phyloP scores from a whole-genome alignment of 2,888 invertebrate genomes.

The Petrophora chlorosata region DNA sequence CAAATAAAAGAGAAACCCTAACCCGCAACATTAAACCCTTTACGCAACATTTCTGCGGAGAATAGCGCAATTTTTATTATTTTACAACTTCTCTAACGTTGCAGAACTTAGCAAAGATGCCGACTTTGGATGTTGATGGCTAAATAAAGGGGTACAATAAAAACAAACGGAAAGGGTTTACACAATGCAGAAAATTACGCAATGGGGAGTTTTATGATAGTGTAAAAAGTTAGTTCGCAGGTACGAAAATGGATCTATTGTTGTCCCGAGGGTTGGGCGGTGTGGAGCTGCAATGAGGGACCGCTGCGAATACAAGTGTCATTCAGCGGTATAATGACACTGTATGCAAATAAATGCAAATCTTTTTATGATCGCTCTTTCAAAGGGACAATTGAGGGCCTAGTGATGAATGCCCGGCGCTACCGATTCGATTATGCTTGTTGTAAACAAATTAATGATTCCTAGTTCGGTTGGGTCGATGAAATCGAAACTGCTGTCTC shows the following conservation, averaged over 20 bases:
- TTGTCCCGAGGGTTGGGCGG: slow-evolving; percentile 44
- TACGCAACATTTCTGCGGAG: slow-evolving; percentile 74
- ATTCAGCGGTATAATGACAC: slow-evolving; percentile 56
- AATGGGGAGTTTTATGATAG: slow-evolving; percentile 71
- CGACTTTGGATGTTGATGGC: slow-evolving; percentile 56
- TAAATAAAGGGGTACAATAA: slow-evolving; percentile 74
- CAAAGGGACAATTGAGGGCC: slow-evolving; percentile 51
- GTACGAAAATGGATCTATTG: slow-evolving; percentile 68
- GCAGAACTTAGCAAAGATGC: slow-evolving; percentile 77
- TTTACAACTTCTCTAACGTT: slow-evolving; percentile 73
- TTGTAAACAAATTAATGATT: slow-evolving; percentile 59
- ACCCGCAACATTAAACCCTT: slow-evolving; percentile 73
- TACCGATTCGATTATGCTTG: slow-evolving; percentile 64
- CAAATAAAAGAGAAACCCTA: slow-evolving; percentile 70
- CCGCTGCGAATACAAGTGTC: slow-evolving; percentile 60
- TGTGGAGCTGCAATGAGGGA: slow-evolving; percentile 41
- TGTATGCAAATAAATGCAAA: slow-evolving; percentile 77
- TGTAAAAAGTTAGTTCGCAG: slow-evolving; percentile 72
- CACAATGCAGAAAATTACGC: slow-evolving; percentile 82
- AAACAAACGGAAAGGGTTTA: slow-evolving; percentile 83
- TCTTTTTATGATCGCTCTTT: slow-evolving; percentile 60
- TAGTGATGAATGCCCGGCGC: slow-evolving; percentile 51
- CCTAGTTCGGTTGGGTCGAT: slow-evolving; percentile 16
- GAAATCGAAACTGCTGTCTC: slow-evolving; percentile 16
- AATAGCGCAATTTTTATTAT: slow-evolving; percentile 79